phyloP scores from a whole-genome alignment of 2,113 vertebrate species.

The Brachirus orientalis region DNA sequence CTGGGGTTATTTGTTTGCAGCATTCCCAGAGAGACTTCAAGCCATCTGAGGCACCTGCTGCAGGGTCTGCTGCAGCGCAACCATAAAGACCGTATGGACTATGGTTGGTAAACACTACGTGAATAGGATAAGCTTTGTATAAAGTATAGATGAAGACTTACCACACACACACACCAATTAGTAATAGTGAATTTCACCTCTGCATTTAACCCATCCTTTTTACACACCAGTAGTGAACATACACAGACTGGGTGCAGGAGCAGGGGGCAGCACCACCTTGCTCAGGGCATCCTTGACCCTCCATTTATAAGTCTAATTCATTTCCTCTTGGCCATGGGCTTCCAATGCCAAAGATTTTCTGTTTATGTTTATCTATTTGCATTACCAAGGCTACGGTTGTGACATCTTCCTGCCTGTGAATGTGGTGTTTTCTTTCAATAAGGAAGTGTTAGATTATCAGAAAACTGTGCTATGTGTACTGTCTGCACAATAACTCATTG shows the following conservation, averaged over 20 bases:
- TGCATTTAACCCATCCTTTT: no score
- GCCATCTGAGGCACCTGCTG: conserved; percentile 90
- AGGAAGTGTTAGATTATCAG: no score
- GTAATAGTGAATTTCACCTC: no score
- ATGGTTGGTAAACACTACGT: conserved; percentile 80
- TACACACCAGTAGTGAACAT: no score
- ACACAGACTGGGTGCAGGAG: no score
- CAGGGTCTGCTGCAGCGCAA: conserved; percentile 92
- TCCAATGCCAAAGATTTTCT: neutral
- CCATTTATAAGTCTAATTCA: no score
- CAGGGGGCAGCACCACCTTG: no score
- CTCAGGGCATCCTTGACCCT: no score
- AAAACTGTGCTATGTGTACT: no score
- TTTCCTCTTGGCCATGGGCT: no score
- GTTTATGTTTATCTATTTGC: neutral
- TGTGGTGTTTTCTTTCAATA: neutral
- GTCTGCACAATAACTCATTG: no score
- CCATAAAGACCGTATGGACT: conserved; percentile 96
- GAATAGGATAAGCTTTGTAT: neutral
- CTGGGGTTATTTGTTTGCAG: conserved; percentile 70
- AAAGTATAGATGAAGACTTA: neutral
- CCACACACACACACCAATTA: no score
- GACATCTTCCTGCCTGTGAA: neutral
- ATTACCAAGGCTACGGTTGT: neutral
- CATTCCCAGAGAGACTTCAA: conserved; percentile 95